Evolutionary conservation across 2,113 vertebrate genomes (phyloP).

Genomic region (Oreochromis spilurus): DNA sequence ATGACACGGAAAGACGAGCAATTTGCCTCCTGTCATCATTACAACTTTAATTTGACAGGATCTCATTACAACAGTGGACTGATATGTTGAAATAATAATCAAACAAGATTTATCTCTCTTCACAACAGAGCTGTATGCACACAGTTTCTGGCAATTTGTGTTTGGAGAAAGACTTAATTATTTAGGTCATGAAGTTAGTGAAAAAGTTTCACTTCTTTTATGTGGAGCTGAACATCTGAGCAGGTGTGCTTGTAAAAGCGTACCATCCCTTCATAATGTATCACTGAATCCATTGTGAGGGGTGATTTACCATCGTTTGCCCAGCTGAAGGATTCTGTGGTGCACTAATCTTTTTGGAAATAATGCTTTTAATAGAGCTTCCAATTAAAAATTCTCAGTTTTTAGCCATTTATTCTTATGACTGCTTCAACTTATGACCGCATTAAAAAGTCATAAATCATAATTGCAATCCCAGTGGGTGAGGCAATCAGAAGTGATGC

Average conservation of each 20-base stretch:
- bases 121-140: not conserved
- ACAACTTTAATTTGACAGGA: conserved; percentile 3
- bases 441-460: conserved; percentile 61
- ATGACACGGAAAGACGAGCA: not conserved
- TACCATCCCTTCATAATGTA: not conserved
- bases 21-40: not conserved
- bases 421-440: conserved; percentile 44
- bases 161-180: not conserved
- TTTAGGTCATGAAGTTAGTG: conserved; percentile 22
- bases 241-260: not conserved
- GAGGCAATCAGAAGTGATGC: conserved; percentile 22
- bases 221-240: not conserved
- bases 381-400: conserved; percentile 43
- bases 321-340: not conserved
- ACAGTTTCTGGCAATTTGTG: not conserved
- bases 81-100: not conserved
- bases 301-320: not conserved
- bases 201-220: not conserved
- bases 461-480: conserved; percentile 28
- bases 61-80: not conserved
- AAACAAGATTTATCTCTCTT: not conserved
- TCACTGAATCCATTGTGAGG: not conserved
- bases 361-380: conserved; percentile 26
- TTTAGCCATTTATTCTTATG: conserved; percentile 33
- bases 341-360: conserved; percentile 9